Evolutionary conservation across 2,797 vertebrate genomes (phyloP).

Genomic region (Hypotaenidia philippensis): DNA sequence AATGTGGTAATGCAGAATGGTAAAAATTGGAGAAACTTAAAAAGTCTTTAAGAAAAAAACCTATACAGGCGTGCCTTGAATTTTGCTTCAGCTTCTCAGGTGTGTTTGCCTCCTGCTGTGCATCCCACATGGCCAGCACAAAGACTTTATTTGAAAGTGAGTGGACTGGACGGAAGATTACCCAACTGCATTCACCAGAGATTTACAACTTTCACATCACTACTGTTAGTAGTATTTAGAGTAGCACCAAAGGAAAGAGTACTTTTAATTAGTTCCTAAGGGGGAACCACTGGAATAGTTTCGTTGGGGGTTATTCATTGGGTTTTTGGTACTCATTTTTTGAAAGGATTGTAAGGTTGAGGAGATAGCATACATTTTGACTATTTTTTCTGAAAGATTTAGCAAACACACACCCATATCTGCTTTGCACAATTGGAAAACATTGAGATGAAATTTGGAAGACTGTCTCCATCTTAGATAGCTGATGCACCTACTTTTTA

Average conservation of each 20-base stretch:
- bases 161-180: neutral
- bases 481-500: neutral
- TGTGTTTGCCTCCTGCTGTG: neutral
- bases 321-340: neutral
- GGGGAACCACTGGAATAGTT: neutral
- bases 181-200: neutral
- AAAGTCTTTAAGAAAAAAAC: neutral
- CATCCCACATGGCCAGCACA: neutral
- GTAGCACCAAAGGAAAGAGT: neutral
- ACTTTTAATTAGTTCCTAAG: neutral
- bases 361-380: neutral
- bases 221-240: neutral
- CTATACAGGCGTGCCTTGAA: neutral
- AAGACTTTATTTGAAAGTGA: neutral
- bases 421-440: neutral
- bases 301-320: neutral
- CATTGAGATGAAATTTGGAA: neutral
- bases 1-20: neutral
- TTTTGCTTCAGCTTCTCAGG: neutral
- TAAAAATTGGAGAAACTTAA: neutral
- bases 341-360: neutral
- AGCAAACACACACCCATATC: neutral
- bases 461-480: neutral
- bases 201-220: neutral
- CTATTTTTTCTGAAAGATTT: neutral